phyloP scores from a whole-genome alignment of 2,113 vertebrate species.

The Salminus brasiliensis region DNA sequence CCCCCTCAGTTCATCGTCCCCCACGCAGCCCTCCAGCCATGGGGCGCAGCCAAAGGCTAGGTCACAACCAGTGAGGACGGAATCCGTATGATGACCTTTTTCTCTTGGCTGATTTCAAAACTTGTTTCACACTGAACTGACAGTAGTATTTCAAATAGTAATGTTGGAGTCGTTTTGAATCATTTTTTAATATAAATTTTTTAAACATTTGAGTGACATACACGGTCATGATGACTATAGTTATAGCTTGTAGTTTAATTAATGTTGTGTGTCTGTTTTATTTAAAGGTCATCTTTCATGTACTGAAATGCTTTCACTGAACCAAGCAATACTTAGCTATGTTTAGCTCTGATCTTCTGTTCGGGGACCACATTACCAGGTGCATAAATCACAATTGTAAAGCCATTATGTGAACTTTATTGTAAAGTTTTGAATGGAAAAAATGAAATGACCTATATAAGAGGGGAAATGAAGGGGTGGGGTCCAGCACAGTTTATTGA shows the following conservation, averaged over 20 bases:
- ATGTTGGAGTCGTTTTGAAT: no score
- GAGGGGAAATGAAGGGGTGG: no score
- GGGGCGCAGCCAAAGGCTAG: constrained; percentile 64
- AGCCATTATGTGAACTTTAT: not conserved
- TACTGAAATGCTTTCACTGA: not conserved
- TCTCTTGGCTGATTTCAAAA: not conserved
- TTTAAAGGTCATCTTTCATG: no score
- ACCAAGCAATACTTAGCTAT: not conserved
- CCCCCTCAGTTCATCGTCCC: constrained; percentile 77
- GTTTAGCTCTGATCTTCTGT: not conserved
- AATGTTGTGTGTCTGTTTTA: no score
- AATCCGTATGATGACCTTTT: not conserved
- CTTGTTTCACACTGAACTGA: not conserved
- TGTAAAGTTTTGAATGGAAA: not conserved
- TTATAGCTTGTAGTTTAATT: no score
- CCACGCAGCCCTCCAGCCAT: constrained; percentile 69
- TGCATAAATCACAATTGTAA: not conserved
- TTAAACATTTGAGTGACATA: no score
- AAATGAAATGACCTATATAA: not conserved
- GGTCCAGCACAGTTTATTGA: no score
- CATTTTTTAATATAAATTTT: no score
- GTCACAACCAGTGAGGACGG: not conserved
- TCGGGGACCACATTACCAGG: not conserved
- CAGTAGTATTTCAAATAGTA: no score
- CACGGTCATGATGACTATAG: no score